Evolutionary conservation across 1,140 invertebrate genomes (phyloP).

Genomic region (Aphaenogaster ashmeadi): DNA sequence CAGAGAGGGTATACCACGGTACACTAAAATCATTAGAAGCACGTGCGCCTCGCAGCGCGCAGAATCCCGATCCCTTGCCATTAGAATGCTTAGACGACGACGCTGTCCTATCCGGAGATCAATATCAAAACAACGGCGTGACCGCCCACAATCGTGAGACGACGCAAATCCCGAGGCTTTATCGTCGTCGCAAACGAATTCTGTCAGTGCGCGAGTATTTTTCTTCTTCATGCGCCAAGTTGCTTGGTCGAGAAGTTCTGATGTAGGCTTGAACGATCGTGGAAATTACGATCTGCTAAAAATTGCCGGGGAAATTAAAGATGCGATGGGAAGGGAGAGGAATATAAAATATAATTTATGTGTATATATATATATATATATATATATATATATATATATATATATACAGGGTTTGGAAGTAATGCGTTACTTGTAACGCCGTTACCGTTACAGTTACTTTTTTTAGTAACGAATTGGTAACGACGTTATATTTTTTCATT

Average conservation of each 20-base stretch:
- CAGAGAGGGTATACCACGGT: conserved; percentile 79
- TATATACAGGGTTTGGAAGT: no score
- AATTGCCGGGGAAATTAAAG: background rate
- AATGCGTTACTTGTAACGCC: no score
- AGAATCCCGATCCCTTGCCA: conserved; percentile 80
- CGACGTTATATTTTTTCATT: no score
- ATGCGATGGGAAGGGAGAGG: background rate
- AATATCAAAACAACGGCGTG: conserved; percentile 83
- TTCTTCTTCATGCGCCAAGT: background rate
- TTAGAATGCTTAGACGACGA: conserved; percentile 84
- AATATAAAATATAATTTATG: background rate
- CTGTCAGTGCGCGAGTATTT: background rate
- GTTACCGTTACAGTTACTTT: no score
- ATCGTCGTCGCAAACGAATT: background rate
- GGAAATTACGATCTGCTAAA: background rate
- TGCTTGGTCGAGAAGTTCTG: background rate
- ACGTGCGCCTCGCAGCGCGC: conserved; percentile 80
- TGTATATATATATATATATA: no score
- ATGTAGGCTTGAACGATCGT: background rate
- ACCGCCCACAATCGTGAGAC: conserved; percentile 63
- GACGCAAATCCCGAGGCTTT: conserved; percentile 46
- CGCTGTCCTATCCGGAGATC: conserved; percentile 82
- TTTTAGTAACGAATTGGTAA: no score
- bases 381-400: no score
- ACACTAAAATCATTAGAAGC: conserved; percentile 86